Evolutionary conservation across 1,140 invertebrate species (phyloP), one percentile per base, ranked within the genome.

Genomic region (Aphis craccivora): DNA sequence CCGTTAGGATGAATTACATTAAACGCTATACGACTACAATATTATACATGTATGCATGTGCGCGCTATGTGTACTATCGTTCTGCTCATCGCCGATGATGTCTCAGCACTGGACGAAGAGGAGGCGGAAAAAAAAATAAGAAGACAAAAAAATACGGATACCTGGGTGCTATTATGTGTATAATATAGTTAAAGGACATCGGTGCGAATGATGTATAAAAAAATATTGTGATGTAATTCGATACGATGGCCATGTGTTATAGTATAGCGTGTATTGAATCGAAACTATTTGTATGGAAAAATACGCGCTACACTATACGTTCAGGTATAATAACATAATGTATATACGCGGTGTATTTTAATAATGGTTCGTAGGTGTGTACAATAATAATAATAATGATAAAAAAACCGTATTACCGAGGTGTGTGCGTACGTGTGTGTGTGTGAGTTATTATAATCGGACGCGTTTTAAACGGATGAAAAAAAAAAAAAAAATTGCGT

Each of bases 381-480:
- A n/a, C 7, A 22, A 53, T n/a, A 48, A 48, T 51, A 45, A 88
- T 88, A 37, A 51, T 88, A 88, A 84, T 84, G 37, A 88, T 40
- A 53, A 88, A 88, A 88, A 88, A 88, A 88, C 48, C 30, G 48
- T 88, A 53, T 88, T 88, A 88, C 20, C 48, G 45, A 88, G n/a
- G 53, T 60, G 88, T 90, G 86, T 51, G 45, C 6, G 48, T 45
- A 51, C 5, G n/a, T n/a, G 30, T n/a, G 30, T n/a, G 14, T n/a
- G 60, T 76, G 30, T 76, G 18, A 14, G 60, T 76, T 76, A 76
- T 76, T 76, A 76, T 76, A 60, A 60, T 60, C 53, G 89, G 89
- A 90, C 89, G 89, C 89, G 89, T 90, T 90, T 90, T 90, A 90
- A 90, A 90, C 55, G 89, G 89, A 90, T 90, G 53, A 90, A 90